Conservation (phyloP, 2,888 invertebrate species). For the Bombylius discolor region DNA sequence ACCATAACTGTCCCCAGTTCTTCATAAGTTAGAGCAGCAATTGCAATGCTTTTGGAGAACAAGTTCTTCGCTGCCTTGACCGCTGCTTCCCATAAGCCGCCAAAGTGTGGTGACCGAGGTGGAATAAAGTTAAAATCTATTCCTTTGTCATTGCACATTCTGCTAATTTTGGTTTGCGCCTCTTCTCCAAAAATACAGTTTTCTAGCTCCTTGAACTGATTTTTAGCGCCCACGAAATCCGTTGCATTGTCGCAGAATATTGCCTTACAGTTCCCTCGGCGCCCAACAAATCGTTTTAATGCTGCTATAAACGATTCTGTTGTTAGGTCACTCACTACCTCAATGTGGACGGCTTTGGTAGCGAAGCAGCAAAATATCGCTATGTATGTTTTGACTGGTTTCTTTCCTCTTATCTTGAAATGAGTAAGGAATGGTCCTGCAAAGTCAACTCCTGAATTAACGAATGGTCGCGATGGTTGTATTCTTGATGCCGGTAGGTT, state of each 20-base stretch:
- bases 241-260: constrained; percentile 14
- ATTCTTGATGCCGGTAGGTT: background rate
- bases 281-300: constrained; percentile 8
- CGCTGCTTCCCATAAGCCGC: constrained; percentile 14
- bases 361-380: constrained; percentile 14
- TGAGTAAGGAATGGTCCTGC: background rate
- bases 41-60: background rate
- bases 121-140: constrained; percentile 12
- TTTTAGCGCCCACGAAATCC: constrained; percentile 12
- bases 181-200: constrained; percentile 4
- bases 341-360: constrained; percentile 15
- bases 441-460: background rate
- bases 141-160: constrained; percentile 5
- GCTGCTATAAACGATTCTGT: constrained; percentile 11
- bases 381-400: constrained; percentile 10
- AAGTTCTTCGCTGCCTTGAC: constrained; percentile 2
- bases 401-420: background rate
- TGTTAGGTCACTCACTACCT: constrained; percentile 12
- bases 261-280: constrained; percentile 8
- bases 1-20: constrained; percentile 18
- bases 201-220: constrained; percentile 2
- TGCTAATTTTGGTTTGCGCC: background rate
- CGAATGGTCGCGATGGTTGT: no score
- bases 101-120: constrained; percentile 11
- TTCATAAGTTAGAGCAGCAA: constrained; percentile 16